Evolutionary conservation across 2,113 vertebrate genomes (phyloP).

Genomic region (Cyrtonyx montezumae): DNA sequence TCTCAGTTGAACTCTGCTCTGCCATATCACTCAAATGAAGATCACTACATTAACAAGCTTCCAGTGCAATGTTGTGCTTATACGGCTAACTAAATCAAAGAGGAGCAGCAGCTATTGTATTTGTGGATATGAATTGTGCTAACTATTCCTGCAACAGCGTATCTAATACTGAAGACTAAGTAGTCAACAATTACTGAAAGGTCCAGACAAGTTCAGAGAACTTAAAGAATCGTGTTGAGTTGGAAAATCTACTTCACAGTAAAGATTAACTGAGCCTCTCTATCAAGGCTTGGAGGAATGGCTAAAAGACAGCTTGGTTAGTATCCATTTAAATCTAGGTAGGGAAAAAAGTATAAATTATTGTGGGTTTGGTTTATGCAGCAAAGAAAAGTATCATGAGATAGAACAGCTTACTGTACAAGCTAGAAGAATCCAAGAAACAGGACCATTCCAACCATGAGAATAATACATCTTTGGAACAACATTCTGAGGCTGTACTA

Average conservation of each 20-base stretch:
- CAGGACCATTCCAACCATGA: neutral
- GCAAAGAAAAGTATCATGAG: neutral
- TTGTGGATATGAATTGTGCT: accelerated
- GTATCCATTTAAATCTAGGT: neutral
- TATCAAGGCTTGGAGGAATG: neutral
- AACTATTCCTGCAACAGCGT: neutral
- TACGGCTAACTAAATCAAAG: neutral
- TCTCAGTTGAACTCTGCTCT: neutral
- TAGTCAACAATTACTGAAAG: neutral
- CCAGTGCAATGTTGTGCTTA: neutral
- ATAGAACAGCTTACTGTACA: neutral
- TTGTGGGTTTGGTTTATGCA: neutral
- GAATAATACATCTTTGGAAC: neutral
- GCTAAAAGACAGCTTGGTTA: neutral
- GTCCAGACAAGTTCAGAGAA: neutral
- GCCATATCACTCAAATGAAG: neutral
- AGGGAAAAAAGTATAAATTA: neutral
- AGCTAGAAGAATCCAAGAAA: neutral
- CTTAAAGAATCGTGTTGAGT: neutral
- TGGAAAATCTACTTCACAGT: neutral
- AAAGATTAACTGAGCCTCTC: neutral
- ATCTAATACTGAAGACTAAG: neutral
- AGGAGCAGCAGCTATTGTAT: neutral
- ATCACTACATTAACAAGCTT: neutral
- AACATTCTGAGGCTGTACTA: accelerated